Conservation (phyloP, 2,113 vertebrate species). For the Rhegmatorhina hoffmannsi region DNA sequence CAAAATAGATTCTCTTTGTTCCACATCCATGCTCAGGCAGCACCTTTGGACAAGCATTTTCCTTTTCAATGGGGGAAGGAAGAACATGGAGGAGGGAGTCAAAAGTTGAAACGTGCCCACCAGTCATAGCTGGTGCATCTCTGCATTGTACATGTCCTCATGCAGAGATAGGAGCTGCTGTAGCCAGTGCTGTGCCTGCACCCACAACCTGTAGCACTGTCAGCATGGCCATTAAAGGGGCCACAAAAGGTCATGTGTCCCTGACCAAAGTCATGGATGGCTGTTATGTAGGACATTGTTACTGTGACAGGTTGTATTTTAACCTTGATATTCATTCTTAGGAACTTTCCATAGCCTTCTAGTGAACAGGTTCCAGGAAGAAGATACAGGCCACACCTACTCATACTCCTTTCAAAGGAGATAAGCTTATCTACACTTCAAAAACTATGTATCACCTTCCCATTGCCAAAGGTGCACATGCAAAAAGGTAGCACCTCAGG, state of each 20-base stretch:
- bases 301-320: background rate
- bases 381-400: background rate
- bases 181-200: background rate
- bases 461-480: background rate
- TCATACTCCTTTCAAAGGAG: background rate
- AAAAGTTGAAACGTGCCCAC: background rate
- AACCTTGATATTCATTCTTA: background rate
- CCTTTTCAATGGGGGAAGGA: background rate
- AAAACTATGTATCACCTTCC: background rate
- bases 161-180: background rate
- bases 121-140: background rate
- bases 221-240: background rate
- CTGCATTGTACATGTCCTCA: background rate
- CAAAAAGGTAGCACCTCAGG: background rate
- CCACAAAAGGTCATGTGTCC: background rate
- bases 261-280: background rate
- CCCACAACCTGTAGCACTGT: background rate
- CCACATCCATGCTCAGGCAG: background rate
- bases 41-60: background rate
- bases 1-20: background rate
- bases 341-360: background rate
- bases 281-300: background rate
- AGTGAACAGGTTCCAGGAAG: background rate
- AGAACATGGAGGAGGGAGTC: background rate
- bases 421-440: background rate